These are phyloP conservation scores for Epistrophe eligans DNA, from an alignment of 2,888 invertebrate genomes.

Conservation along the genomic window DNA sequence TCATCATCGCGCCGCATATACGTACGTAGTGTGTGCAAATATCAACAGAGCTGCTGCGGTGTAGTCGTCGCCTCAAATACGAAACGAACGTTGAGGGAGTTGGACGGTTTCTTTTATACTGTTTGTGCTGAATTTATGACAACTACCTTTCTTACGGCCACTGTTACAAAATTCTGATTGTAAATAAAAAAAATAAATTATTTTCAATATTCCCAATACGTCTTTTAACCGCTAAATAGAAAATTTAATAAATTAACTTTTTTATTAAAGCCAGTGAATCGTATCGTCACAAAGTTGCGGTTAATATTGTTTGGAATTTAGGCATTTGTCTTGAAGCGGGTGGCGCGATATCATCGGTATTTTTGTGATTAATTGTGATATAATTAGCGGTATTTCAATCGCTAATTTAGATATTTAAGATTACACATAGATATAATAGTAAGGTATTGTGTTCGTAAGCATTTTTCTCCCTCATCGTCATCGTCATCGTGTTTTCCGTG, in stretches of 20 bases:
- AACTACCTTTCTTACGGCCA: slow-evolving; percentile 56
- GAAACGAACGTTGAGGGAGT: slow-evolving; percentile 75
- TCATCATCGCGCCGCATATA: slow-evolving; percentile 32
- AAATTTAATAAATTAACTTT: neutral
- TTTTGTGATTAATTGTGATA: slow-evolving; percentile 74
- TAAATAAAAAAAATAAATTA: slow-evolving; percentile 9
- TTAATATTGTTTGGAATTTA: neutral
- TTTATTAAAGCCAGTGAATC: slow-evolving; percentile 5
- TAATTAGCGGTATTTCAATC: slow-evolving; percentile 42
- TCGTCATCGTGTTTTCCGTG: slow-evolving; percentile 24
- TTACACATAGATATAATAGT: slow-evolving; percentile 5
- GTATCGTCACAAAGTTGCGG: slow-evolving; percentile 1
- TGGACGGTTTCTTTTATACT: slow-evolving; percentile 73
- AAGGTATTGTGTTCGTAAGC: slow-evolving; percentile 64
- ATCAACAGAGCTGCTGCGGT: slow-evolving; percentile 67
- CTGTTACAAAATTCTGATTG: slow-evolving; percentile 30
- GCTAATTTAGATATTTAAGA: slow-evolving; percentile 61
- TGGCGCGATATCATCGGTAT: slow-evolving; percentile 63
- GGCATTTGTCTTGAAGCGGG: neutral
- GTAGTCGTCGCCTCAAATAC: slow-evolving; percentile 74
- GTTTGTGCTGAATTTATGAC: slow-evolving; percentile 70
- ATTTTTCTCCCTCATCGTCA: slow-evolving; percentile 39
- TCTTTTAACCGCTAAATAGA: slow-evolving; percentile 1
- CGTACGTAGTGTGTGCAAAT: slow-evolving; percentile 65
- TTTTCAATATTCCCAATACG: neutral